Base-by-base conservation (phyloP, 2,113 vertebrate species). In the Gnathonemus echidnorhynchus region DNA sequence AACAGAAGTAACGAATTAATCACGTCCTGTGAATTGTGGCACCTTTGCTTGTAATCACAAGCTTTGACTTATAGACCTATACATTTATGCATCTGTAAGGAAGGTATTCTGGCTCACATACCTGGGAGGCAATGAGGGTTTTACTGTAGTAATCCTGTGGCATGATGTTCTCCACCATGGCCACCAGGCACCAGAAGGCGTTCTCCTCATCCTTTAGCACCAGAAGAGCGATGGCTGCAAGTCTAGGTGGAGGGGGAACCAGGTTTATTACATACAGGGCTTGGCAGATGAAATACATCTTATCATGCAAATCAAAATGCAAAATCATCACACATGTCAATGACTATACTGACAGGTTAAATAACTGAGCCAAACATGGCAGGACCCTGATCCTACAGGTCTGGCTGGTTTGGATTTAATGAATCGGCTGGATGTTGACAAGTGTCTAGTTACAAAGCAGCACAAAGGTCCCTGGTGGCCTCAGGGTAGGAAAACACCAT, bases 121-220 rank as follows among this genome's bases (percentile, higher is more conserved):
- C 98, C 97, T 99, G 98, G 80, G 98, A 99, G 0, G 97, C 97
- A 50, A 96, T 94, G 88, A 99, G 95, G 0, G 95, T 97, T 90
- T 97, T 96, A 93, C 96, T 97, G 94, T 98, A 99, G 94, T 99
- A 99, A 88, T 98, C 98, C 3, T 94, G 93, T 0, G 98, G 98
- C 98, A 99, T 97, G 91, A 99, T 96, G 91, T 93, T 93, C 58
- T 99, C 98, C 90, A 98, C 97, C 13, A 99, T 96, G 3, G 97
- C 96, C 88, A 98, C 97, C 52, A 99, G 93, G 92, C 97, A 98
- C 97, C 98, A 99, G 95, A 99, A 99, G 48, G 98, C 97, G 0
- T 95, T 97, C 90, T 99, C 98, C 52, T 99, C 98, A n/a, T 95
- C 96, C 91, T 97, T 95, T 31, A 99, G 95, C 24, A 99, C 95